These are phyloP conservation scores for Speoplatyrhinus poulsoni DNA, from an alignment of 2,113 vertebrate genomes.

Conservation along the genomic window DNA sequence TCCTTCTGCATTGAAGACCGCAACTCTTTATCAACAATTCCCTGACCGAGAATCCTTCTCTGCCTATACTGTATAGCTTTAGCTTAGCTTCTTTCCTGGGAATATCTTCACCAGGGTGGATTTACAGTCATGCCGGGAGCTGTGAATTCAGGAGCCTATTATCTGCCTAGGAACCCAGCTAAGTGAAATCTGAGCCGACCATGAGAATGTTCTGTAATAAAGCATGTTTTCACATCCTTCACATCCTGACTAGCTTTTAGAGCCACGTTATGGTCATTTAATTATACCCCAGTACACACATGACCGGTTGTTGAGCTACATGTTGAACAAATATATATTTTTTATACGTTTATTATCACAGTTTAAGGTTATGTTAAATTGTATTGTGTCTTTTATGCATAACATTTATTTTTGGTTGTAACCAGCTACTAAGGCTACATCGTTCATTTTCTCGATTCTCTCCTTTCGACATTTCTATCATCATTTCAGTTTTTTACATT, in stretches of 20 bases:
- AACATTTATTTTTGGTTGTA: no score
- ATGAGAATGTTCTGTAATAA: slow-evolving; percentile 36
- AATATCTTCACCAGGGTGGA: slow-evolving; percentile 36
- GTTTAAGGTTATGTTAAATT: neutral
- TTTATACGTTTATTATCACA: neutral
- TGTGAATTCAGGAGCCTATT: slow-evolving; percentile 46
- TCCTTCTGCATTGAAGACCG: neutral
- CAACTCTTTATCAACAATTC: neutral
- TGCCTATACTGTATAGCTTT: slow-evolving; percentile 31
- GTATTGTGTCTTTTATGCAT: neutral
- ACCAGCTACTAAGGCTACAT: neutral
- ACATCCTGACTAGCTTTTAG: slow-evolving; percentile 26
- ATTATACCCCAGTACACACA: neutral
- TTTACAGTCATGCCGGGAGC: slow-evolving; percentile 47
- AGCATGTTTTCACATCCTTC: slow-evolving; percentile 16
- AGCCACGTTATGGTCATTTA: slow-evolving; percentile 16
- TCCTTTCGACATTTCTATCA: no score
- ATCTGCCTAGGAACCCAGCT: slow-evolving; percentile 52
- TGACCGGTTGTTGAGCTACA: neutral
- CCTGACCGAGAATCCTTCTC: slow-evolving; percentile 11
- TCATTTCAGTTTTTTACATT: no score
- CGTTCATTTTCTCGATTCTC: neutral
- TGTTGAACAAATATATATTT: neutral
- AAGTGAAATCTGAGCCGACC: slow-evolving; percentile 57
- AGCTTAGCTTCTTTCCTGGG: slow-evolving; percentile 22